Evolutionary conservation across 1,140 invertebrate species (phyloP).

Genomic region (Nasonia longicornis): DNA sequence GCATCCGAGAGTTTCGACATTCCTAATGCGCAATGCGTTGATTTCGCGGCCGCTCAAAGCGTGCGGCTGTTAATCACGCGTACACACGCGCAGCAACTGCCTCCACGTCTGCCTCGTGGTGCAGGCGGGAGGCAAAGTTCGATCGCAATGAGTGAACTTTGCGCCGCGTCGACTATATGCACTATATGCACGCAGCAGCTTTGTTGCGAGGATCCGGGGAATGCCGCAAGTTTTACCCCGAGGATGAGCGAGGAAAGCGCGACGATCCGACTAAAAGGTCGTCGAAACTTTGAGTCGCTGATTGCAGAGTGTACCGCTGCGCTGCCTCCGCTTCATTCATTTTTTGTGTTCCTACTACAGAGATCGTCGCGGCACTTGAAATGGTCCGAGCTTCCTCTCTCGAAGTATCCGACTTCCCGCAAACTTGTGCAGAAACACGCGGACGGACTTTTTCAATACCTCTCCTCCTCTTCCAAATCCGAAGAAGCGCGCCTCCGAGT

Average conservation of each 20-base stretch:
- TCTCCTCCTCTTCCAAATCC: background rate
- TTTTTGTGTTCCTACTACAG: background rate
- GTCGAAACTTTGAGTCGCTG: conserved; percentile 1
- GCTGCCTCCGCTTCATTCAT: background rate
- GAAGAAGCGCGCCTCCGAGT: too few relatives aligned
- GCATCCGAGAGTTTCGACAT: background rate
- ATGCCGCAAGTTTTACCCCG: background rate
- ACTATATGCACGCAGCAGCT: background rate
- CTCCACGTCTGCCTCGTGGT: too few relatives aligned
- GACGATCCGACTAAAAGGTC: conserved; percentile 15
- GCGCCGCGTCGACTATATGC: background rate
- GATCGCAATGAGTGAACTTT: conserved; percentile 18
- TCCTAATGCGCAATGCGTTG: background rate
- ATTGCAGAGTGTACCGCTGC: conserved; percentile 13
- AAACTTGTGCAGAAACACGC: background rate
- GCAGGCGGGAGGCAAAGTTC: background rate
- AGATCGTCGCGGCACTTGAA: background rate
- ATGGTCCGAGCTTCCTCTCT: background rate
- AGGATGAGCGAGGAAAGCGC: background rate
- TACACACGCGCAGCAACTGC: too few relatives aligned
- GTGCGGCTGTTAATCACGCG: too few relatives aligned
- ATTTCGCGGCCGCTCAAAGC: background rate
- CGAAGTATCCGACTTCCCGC: background rate
- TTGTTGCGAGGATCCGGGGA: background rate
- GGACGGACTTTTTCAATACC: background rate